Conservation (phyloP, 2,888 invertebrate species). For the Elgonia sp. region DNA sequence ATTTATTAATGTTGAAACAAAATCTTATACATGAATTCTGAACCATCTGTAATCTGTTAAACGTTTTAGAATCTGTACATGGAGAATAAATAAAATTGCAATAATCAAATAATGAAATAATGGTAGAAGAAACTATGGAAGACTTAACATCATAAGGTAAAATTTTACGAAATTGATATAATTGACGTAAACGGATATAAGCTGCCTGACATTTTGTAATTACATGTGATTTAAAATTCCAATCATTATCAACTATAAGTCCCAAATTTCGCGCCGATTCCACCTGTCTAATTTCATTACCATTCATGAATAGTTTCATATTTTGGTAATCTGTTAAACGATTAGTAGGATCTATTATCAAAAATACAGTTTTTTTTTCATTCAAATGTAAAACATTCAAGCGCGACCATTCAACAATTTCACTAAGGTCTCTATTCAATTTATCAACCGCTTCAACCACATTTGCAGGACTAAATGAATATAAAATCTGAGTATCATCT, state of each 20-base stretch:
- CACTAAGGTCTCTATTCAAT: not conserved
- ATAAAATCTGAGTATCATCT: not conserved
- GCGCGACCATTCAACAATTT: not conserved
- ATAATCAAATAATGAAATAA: slow-evolving; percentile 11
- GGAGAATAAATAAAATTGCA: slow-evolving; percentile 11
- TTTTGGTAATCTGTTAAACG: not conserved
- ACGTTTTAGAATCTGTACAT: not conserved
- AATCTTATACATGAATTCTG: slow-evolving; percentile 20
- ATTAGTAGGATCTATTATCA: slow-evolving; percentile 1
- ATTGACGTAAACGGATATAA: not conserved
- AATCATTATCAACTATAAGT: not conserved
- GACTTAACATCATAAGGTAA: not conserved
- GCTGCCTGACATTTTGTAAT: not conserved
- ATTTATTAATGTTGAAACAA: no score
- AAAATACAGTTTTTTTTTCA: not conserved
- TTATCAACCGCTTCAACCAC: not conserved
- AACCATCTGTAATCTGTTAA: not conserved
- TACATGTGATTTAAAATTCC: not conserved
- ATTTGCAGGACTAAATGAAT: not conserved
- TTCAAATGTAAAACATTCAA: not conserved
- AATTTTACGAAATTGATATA: not conserved
- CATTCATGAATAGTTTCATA: not conserved
- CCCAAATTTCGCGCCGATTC: not conserved
- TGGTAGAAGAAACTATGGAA: not conserved
- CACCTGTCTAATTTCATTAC: not conserved